Evolutionary conservation across 2,888 invertebrate genomes (phyloP).

Genomic region (Lottia scabra): DNA sequence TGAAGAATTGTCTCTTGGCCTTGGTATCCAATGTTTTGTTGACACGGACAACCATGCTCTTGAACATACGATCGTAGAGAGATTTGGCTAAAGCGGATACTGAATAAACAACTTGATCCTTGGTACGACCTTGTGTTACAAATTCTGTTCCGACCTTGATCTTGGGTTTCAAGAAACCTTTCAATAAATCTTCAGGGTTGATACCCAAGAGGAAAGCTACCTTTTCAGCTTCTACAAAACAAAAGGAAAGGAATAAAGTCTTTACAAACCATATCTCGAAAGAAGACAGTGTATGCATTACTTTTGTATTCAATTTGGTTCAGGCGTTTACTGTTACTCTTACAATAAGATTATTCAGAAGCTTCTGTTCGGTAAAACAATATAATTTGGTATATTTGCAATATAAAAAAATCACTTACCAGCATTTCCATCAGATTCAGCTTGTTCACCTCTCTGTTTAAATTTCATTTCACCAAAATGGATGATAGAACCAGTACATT

Average conservation of each 20-base stretch:
- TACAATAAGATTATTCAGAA: too few relatives aligned
- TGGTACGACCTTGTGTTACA: constrained; percentile 98
- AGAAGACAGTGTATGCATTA: too few relatives aligned
- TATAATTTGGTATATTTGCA: too few relatives aligned
- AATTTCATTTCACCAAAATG: constrained; percentile 99
- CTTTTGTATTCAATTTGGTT: too few relatives aligned
- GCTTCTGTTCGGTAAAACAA: too few relatives aligned
- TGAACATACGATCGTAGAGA: constrained; percentile 70
- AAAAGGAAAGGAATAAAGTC: constrained; percentile 18
- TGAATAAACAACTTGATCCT: constrained; percentile 75
- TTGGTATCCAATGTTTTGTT: constrained; percentile 99
- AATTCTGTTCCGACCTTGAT: constrained; percentile 97
- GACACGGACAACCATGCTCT: constrained; percentile 97
- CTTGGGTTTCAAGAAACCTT: constrained; percentile 84
- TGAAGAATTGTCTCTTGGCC: constrained; percentile 84
- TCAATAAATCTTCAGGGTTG: constrained; percentile 87
- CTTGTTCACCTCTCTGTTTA: constrained; percentile 99
- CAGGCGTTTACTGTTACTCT: too few relatives aligned
- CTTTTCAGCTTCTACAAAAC: constrained; percentile 81
- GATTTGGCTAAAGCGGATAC: constrained; percentile 70
- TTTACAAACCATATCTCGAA: too few relatives aligned
- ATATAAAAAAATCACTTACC: constrained; percentile 26
- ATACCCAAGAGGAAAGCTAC: constrained; percentile 91
- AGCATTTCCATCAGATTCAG: constrained; percentile 58
- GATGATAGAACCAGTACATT: constrained; percentile 97